A percentile compares a stretch with the other conserved stretches of the same genome.
Evolutionary conservation across 2,888 invertebrate genomes (phyloP).

Genomic region (Oxytorus armatus): DNA sequence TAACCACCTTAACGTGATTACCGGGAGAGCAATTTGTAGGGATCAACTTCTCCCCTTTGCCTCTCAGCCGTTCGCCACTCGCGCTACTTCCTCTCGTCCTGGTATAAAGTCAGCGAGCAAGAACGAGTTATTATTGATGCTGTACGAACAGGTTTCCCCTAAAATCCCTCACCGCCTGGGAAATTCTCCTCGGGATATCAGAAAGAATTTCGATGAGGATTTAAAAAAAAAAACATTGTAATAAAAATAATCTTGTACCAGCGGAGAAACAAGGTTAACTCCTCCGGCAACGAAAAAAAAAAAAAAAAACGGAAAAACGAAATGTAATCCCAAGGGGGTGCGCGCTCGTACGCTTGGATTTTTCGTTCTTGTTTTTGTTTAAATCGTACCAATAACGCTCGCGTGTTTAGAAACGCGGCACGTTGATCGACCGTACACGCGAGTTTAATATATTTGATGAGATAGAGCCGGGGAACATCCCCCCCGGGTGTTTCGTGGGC

Average conservation of each 20-base stretch:
- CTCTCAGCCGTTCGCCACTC: slow-evolving; percentile 24
- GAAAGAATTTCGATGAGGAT: neutral
- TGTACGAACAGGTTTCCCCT: slow-evolving; percentile 65
- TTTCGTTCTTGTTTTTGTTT: slow-evolving; percentile 9
- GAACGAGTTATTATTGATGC: slow-evolving; percentile 57
- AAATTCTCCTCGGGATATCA: slow-evolving; percentile 26
- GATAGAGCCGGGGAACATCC: slow-evolving; percentile 23
- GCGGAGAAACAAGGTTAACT: neutral
- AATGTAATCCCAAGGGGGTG: no score
- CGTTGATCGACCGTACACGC: neutral
- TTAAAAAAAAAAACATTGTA: neutral
- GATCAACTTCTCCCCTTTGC: slow-evolving; percentile 66
- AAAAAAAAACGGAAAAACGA: neutral
- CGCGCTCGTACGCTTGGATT: neutral
- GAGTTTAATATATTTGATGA: neutral
- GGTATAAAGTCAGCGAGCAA: slow-evolving; percentile 25
- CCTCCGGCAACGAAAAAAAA: neutral
- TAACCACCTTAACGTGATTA: slow-evolving; percentile 77
- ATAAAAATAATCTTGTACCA: neutral
- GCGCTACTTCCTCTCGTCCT: slow-evolving; percentile 9
- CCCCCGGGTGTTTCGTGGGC: slow-evolving; percentile 76
- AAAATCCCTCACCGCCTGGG: slow-evolving; percentile 25
- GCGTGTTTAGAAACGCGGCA: slow-evolving; percentile 31
- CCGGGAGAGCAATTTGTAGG: slow-evolving; percentile 74
- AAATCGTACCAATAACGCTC: slow-evolving; percentile 1